Evolutionary conservation across 2,888 invertebrate species (phyloP).

Genomic region (Lobophora halterata): DNA sequence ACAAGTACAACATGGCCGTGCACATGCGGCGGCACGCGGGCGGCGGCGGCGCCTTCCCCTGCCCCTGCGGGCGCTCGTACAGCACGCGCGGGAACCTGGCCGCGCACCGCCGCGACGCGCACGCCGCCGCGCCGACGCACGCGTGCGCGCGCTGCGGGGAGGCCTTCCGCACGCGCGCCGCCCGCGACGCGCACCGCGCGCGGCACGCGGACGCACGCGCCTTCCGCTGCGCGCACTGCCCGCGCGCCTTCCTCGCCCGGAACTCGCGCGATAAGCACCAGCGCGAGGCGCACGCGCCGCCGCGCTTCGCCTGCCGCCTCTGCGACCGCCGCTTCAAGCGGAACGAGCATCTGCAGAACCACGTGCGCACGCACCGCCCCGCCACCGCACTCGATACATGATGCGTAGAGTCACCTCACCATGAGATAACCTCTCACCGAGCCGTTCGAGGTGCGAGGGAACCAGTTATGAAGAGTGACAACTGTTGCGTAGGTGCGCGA

Average conservation of each 20-base stretch:
- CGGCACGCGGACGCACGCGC: slow-evolving; percentile 72
- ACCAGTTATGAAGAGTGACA: not conserved
- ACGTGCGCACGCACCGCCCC: slow-evolving; percentile 56
- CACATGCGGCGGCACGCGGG: slow-evolving; percentile 66
- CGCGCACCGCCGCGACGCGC: slow-evolving; percentile 61
- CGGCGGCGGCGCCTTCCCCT: slow-evolving; percentile 49
- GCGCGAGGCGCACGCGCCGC: slow-evolving; percentile 53
- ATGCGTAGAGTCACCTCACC: no score
- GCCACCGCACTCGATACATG: slow-evolving; percentile 14
- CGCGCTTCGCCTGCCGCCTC: slow-evolving; percentile 51
- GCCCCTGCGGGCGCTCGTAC: slow-evolving; percentile 66
- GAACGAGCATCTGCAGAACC: slow-evolving; percentile 59
- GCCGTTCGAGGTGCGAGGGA: no score
- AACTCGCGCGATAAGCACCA: slow-evolving; percentile 54
- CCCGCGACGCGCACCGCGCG: slow-evolving; percentile 63
- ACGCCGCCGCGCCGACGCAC: slow-evolving; percentile 64
- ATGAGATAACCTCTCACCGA: no score
- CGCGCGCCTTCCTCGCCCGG: slow-evolving; percentile 52
- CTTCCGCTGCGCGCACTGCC: slow-evolving; percentile 64
- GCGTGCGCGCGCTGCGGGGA: slow-evolving; percentile 70
- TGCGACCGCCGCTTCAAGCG: slow-evolving; percentile 61
- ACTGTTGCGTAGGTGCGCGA: slow-evolving; percentile 14
- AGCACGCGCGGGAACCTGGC: slow-evolving; percentile 64
- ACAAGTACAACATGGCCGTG: slow-evolving; percentile 70
- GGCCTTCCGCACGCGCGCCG: slow-evolving; percentile 63